A percentile compares a stretch with the other conserved stretches of the same genome.
These are phyloP conservation scores for Trimorus sp. DNA, from an alignment of 2,888 invertebrate species.

Conservation along the genomic window DNA sequence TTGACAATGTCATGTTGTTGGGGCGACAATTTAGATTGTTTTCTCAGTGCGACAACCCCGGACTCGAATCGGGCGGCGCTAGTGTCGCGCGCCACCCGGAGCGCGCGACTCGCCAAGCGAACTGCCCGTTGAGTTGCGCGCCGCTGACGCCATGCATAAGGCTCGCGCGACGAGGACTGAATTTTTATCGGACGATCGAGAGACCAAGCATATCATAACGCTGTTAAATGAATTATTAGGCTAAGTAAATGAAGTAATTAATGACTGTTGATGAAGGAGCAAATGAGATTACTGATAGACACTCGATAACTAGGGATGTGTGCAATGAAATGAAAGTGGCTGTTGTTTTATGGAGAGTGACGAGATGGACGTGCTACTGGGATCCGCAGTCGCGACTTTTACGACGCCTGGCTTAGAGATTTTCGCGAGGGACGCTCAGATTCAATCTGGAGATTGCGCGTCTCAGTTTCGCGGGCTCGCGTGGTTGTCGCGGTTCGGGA, in stretches of 20 bases:
- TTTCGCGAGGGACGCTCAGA: too few relatives aligned
- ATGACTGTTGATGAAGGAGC: constrained; percentile 75
- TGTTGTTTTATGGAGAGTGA: constrained; percentile 34
- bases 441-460: too few relatives aligned
- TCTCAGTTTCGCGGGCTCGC: too few relatives aligned
- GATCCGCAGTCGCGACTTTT: not conserved
- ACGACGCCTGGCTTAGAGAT: not conserved
- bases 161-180: constrained; percentile 61
- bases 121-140: constrained; percentile 12
- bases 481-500: too few relatives aligned
- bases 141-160: constrained; percentile 55
- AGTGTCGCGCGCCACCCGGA: constrained; percentile 2
- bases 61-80: not conserved
- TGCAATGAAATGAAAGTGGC: constrained; percentile 74
- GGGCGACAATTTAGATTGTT: too few relatives aligned
- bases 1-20: too few relatives aligned
- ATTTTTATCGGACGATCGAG: constrained; percentile 68
- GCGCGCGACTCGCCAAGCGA: too few relatives aligned
- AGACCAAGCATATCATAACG: constrained; percentile 80
- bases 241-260: constrained; percentile 69
- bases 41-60: too few relatives aligned
- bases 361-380: constrained; percentile 54
- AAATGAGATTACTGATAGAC: constrained; percentile 70
- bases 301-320: constrained; percentile 76
- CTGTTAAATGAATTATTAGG: constrained; percentile 74